Base-by-base conservation (phyloP, 2,888 invertebrate genomes). In the Drosophila neonasuta region DNA sequence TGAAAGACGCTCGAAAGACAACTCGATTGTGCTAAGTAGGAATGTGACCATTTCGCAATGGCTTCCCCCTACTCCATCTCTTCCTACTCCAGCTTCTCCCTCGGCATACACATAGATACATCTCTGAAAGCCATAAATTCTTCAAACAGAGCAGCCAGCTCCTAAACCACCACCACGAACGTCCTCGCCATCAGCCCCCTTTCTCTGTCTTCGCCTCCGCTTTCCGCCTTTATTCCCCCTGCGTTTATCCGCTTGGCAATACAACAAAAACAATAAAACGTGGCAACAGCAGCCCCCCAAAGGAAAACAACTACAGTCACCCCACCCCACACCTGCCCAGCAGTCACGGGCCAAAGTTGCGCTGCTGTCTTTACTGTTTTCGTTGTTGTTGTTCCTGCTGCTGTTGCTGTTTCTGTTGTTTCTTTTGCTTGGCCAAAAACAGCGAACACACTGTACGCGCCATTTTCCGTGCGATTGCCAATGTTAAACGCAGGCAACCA, bases 111-210 rank as follows among this genome's bases (percentile, higher is more conserved):
- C 74, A 80, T 54, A 88, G 88, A 86, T 88, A 86, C 88, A 86
- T 87, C 87, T 83, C 74, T 74, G 76, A 73, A 79, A 73, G 80
- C 86, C 84, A 88, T 88, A 88, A 88, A 88, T 88, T 88, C 87
- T 78, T 88, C 87, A 86, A 86, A 80, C 77, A 59, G 74, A 75
- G 71, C 85, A 56, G 69, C 65, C 62, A 80, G 77, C 77, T 74
- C 66, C 86, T 82, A 79, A 85, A 60, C 79, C 68, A 65, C 77
- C 83, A 59, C 51, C 52, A 52, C 32, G 44, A 10, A 45, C 10
- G 13, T 20, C 36, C 34, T 10, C 15, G 32, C 20, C 10, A 9
- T 39, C 10, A 6, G 24, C 32, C 34, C 29, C n/a, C 36, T 5
- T 11, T 4, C n/a, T 36, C 36, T 3, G n/a, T 5, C 32, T 32